phyloP scores from a whole-genome alignment of 2,797 vertebrate genomes.

The Hozukius guyotensis region DNA sequence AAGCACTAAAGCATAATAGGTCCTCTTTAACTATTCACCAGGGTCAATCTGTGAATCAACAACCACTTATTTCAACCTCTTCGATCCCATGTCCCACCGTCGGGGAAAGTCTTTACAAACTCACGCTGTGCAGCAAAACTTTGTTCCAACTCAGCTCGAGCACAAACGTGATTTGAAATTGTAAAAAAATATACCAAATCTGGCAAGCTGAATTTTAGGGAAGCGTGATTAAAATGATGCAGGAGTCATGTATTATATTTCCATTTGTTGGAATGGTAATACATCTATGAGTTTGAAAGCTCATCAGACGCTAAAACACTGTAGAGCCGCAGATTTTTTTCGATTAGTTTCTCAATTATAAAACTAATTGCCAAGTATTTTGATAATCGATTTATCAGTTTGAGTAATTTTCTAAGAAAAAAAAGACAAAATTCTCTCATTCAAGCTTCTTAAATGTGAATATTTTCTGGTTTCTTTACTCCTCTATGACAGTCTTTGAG shows the following conservation, averaged over 20 bases:
- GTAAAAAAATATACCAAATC: background rate
- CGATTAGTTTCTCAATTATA: no score
- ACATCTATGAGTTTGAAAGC: background rate
- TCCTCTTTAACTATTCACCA: background rate
- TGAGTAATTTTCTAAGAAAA: no score
- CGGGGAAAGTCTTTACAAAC: background rate
- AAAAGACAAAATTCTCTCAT: no score
- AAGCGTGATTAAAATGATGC: background rate
- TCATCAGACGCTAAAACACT: background rate
- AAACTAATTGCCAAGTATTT: no score
- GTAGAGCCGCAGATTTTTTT: background rate
- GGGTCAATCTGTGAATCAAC: background rate
- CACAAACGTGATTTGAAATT: background rate
- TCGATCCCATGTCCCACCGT: no score
- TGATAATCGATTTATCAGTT: no score
- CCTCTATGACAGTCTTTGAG: no score
- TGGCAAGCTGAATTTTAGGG: background rate
- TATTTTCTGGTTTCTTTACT: no score
- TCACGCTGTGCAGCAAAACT: background rate
- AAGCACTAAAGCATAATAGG: no score
- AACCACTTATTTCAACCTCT: background rate
- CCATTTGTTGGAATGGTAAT: background rate
- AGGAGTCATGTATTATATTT: background rate
- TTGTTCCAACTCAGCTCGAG: background rate
- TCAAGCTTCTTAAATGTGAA: no score